Evolutionary conservation across 2,888 invertebrate genomes (phyloP).

Genomic region (Suillia variegata): DNA sequence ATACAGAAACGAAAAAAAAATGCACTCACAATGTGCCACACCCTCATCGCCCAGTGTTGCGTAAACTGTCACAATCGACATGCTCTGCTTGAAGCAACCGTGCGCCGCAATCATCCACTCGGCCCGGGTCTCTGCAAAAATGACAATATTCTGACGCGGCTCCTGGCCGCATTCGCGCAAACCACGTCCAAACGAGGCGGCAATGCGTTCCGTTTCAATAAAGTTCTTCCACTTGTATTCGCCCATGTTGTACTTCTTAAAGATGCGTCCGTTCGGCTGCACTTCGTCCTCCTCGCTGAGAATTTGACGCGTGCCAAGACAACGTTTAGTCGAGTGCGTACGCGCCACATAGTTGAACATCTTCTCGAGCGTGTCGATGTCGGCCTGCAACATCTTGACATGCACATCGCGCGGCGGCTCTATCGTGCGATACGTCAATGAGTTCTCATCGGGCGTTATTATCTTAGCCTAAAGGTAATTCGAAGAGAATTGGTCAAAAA

Average conservation of each 20-base stretch:
- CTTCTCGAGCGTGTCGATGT: constrained; percentile 81
- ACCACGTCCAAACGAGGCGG: constrained; percentile 82
- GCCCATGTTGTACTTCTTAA: constrained; percentile 96
- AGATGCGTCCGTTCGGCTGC: constrained; percentile 91
- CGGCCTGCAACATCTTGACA: constrained; percentile 73
- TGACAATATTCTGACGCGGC: constrained; percentile 78
- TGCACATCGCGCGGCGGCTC: constrained; percentile 74
- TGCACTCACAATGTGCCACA: constrained; percentile 78
- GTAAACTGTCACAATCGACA: constrained; percentile 96
- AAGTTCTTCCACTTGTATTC: constrained; percentile 91
- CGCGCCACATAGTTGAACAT: constrained; percentile 81
- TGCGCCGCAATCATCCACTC: constrained; percentile 98
- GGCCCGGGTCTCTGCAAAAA: constrained; percentile 96
- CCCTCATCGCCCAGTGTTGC: constrained; percentile 97
- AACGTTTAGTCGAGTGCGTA: constrained; percentile 74
- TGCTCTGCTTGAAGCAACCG: constrained; percentile 93
- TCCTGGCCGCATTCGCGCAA: constrained; percentile 78
- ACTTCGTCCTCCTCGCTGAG: constrained; percentile 92
- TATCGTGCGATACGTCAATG: constrained; percentile 76
- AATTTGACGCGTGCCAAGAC: constrained; percentile 89
- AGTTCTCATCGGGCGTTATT: constrained; percentile 68
- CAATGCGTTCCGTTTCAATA: constrained; percentile 73
- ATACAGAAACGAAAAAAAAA: not conserved
- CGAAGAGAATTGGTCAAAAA: not conserved
- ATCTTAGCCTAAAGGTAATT: constrained; percentile 68